phyloP scores from a whole-genome alignment of 2,888 invertebrate species.

The Nemapogon koenigi region DNA sequence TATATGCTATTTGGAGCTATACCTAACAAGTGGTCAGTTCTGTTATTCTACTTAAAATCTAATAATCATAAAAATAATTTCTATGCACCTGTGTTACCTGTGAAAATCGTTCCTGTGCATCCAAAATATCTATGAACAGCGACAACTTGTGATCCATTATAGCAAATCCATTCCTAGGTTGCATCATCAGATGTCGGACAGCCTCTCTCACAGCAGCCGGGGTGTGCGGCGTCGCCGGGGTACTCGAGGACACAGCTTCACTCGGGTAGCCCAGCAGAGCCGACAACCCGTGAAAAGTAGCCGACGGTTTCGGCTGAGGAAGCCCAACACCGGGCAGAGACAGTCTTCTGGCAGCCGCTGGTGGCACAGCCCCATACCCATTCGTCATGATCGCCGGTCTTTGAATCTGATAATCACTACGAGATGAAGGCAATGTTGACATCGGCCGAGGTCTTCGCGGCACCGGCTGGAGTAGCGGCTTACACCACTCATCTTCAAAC shows the following conservation, averaged over 20 bases:
- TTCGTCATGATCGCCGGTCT: constrained; percentile 60
- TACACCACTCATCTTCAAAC: constrained; percentile 46
- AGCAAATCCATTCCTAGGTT: constrained; percentile 77
- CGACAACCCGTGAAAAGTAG: constrained; percentile 67
- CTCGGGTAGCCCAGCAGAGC: constrained; percentile 32
- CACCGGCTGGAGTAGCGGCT: constrained; percentile 61
- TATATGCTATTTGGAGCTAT: no score
- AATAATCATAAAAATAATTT: background rate
- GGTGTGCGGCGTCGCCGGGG: constrained; percentile 57
- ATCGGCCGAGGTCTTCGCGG: constrained; percentile 48
- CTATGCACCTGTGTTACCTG: constrained; percentile 64
- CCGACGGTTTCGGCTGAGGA: constrained; percentile 64
- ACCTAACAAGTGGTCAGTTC: constrained; percentile 2
- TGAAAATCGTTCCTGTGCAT: constrained; percentile 81
- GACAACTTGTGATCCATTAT: constrained; percentile 80
- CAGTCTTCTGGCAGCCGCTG: constrained; percentile 55
- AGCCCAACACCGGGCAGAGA: constrained; percentile 62
- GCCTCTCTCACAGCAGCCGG: constrained; percentile 73
- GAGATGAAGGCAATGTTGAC: constrained; percentile 60
- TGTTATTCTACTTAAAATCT: no score
- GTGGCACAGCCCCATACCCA: constrained; percentile 55
- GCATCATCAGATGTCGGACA: constrained; percentile 70
- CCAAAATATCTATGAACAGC: constrained; percentile 81
- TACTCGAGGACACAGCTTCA: constrained; percentile 27
- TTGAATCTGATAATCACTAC: constrained; percentile 69